These are phyloP conservation scores for Drosophila repleta DNA, from an alignment of 1,140 invertebrate genomes.

Conservation along the genomic window DNA sequence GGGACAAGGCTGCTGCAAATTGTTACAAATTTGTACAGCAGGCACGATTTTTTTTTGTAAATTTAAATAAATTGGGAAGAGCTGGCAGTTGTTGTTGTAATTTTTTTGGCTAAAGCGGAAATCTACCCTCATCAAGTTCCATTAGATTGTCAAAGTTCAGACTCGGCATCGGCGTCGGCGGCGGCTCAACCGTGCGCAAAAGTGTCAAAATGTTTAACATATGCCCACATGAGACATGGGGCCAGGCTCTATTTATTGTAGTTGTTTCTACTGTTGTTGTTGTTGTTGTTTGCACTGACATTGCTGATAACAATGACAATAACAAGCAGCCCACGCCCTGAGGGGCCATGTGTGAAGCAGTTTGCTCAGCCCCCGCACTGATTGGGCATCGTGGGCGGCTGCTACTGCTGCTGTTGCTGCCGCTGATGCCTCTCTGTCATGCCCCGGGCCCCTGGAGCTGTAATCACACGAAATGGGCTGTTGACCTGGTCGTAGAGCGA, in stretches of 20 bases:
- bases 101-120: slow-evolving; percentile 34
- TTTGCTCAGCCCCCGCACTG: background rate
- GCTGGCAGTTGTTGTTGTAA: slow-evolving; percentile 14
- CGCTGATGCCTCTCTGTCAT: background rate
- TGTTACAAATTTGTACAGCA: slow-evolving; percentile 47
- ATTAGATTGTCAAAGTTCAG: slow-evolving; percentile 68
- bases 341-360: slow-evolving; percentile 24
- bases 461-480: slow-evolving; percentile 58
- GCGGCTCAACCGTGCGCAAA: slow-evolving; percentile 64
- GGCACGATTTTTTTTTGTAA: slow-evolving; percentile 21
- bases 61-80: slow-evolving; percentile 44
- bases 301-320: slow-evolving; percentile 78
- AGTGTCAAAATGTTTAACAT: slow-evolving; percentile 79
- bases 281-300: slow-evolving; percentile 58
- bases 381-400: slow-evolving; percentile 12
- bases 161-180: slow-evolving; percentile 32
- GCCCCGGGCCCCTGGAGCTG: slow-evolving; percentile 7
- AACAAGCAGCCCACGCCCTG: slow-evolving; percentile 51
- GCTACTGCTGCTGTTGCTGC: too few species aligned
- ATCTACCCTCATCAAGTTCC: slow-evolving; percentile 69
- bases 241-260: background rate
- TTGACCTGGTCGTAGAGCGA: slow-evolving; percentile 46
- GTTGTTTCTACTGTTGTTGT: slow-evolving; percentile 17
- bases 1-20: slow-evolving; percentile 35
- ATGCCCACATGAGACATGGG: slow-evolving; percentile 68